Base-by-base conservation (phyloP, 2,797 vertebrate species). In the Hemibagrus guttatus region DNA sequence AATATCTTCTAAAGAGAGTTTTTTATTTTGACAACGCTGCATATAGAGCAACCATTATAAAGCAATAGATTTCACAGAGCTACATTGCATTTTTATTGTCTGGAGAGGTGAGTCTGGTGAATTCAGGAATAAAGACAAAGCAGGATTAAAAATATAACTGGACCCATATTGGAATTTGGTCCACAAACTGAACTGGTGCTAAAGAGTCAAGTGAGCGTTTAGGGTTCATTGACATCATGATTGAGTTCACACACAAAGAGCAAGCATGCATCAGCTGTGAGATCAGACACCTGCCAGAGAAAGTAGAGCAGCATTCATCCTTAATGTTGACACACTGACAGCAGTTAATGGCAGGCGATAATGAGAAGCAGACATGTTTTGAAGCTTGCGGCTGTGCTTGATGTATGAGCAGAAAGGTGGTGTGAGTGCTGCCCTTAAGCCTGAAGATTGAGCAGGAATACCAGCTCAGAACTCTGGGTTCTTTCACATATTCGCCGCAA, bases 31-130 rank as follows among this genome's bases (percentile, higher is more conserved):
- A 59, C 66, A 85, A 81, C 54, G 63, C 71, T 83, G 82, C 61
- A 28, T 39, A 52, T 79, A 59, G 84, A 74, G 68, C 84, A 89
- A 88, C 84, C 28, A 87, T 87, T 86, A 86, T 78, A 83, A 85
- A 83, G 83, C 83, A 80, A 85, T 89, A 87, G 89, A 61, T 39
- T 80, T 31, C 56, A 59, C 21, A 42, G 31, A 52, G 78, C 46
- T 42, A 81, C 81, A 87, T 89, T 85, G 86, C 84, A 87, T 89
- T 89, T 90, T 87, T 88, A 89, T 90, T 85, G 80, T 69, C 63
- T 86, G 56, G 54, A 39, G 58, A 79, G 23, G 46, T 17, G 9
- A 59, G 21, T 42, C 31, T 49, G 46, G 46, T 12, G 39, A 42
- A 59, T 59, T 79, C 66, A 59, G 17, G 61, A 26, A 84, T 80